Percentiles rank a stretch among this genome's conserved stretches.
These are phyloP conservation scores for Reinhardtius hippoglossoides DNA, from an alignment of 2,113 vertebrate species.

Conservation along the genomic window DNA sequence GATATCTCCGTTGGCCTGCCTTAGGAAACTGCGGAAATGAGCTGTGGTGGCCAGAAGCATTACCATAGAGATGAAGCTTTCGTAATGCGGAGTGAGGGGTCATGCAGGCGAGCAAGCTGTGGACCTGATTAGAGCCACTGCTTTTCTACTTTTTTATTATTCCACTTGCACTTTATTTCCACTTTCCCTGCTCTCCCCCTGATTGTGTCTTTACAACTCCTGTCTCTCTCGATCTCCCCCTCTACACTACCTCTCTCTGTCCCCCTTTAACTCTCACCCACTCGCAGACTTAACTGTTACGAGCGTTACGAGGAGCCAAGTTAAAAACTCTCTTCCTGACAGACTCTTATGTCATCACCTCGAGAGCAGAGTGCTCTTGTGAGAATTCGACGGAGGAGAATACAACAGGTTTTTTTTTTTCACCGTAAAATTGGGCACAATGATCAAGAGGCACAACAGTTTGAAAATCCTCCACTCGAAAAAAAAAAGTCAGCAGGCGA, in stretches of 20 bases:
- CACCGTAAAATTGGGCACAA: not conserved
- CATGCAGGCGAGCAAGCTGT: conserved; percentile 43
- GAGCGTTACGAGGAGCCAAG: conserved; percentile 8
- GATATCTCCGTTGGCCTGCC: conserved; percentile 56
- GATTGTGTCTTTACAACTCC: conserved; percentile 7
- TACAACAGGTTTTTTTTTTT: conserved; percentile 11
- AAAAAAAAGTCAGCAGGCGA: not conserved
- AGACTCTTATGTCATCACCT: conserved; percentile 11
- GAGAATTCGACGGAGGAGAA: conserved; percentile 21
- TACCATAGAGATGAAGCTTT: conserved; percentile 65
- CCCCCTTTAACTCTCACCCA: not conserved
- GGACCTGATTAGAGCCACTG: conserved; percentile 53
- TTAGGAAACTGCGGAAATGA: conserved; percentile 61
- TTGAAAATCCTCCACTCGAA: conserved; percentile 3
- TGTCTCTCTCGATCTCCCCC: not conserved
- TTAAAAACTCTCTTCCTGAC: conserved; percentile 20
- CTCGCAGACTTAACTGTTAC: not conserved
- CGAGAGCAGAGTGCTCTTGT: conserved; percentile 17
- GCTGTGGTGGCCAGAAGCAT: conserved; percentile 54
- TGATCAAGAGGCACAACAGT: conserved; percentile 14
- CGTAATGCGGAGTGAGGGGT: conserved; percentile 44
- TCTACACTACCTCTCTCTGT: not conserved
- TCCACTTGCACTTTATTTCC: conserved; percentile 28
- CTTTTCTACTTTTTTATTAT: conserved; percentile 50
- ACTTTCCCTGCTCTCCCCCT: conserved; percentile 9